Evolutionary conservation across 2,888 invertebrate species (phyloP), one percentile per base, ranked within the genome.

Genomic region (Chrysolina americana): DNA sequence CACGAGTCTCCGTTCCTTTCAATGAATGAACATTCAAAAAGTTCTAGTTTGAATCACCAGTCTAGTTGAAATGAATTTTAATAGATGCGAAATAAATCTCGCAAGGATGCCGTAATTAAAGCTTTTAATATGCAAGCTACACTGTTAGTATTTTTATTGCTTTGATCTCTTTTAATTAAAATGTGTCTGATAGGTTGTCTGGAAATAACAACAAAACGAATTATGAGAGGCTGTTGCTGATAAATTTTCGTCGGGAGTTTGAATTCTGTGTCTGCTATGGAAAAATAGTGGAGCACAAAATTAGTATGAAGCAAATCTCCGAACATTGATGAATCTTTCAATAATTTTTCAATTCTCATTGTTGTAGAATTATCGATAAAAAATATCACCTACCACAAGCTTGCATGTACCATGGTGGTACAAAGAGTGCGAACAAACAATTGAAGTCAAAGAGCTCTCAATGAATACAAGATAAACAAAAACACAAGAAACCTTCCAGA

Each of bases 81-180:
- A 69, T 75, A 75, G 75, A 75, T 75, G 69, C 68, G 50, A 70
- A 76, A 68, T 65, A 73, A 71, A 76, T 71, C 73, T 69, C 62
- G 36, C 36, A 69, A 71, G 69, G 75, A 59, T 56, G 71, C 71
- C 65, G 71, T 76, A 76, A 76, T 76, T 76, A 76, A 76, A 76
- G 69, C 59, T 63, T 70, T 75, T 70, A 72, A 71, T 75, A 75
- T 72, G 75, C 75, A 70, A 75, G 72, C 72, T 66, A 71, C 68
- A 73, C 68, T 76, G 76, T 76, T 68, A 71, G 68, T 64, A 70
- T 71, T 76, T 72, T 73, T 76, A 76, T 71, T 65, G 71, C 76
- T 76, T 76, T 76, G 76, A 76, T 76, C 76, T 66, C 68, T 65
- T 68, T 71, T 75, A 75, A 75, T 75, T 71, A 75, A 75, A 72